These are phyloP conservation scores for Brevipalpus yothersi DNA, from an alignment of 1,140 invertebrate species.

Conservation along the genomic window DNA sequence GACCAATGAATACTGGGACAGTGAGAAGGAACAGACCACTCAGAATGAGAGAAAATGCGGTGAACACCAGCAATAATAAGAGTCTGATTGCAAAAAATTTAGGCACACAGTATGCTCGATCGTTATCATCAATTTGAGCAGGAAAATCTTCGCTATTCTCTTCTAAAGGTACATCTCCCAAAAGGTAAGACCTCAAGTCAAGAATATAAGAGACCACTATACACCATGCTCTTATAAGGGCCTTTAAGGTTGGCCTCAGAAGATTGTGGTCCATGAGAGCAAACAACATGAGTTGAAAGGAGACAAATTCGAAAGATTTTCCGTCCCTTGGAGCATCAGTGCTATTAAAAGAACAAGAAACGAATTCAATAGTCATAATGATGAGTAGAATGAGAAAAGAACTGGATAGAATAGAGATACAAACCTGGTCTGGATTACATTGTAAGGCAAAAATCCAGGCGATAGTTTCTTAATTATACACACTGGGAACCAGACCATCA, in stretches of 20 bases:
- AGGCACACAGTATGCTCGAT: conserved; percentile 65
- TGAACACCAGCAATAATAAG: not conserved
- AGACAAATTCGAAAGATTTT: conserved; percentile 67
- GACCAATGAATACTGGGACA: conserved; percentile 46
- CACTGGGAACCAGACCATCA: conserved; percentile 89
- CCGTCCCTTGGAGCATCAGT: conserved; percentile 55
- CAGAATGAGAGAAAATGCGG: conserved; percentile 1
- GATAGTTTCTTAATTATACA: conserved; percentile 52
- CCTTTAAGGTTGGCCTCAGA: conserved; percentile 72
- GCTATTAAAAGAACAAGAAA: conserved; percentile 23
- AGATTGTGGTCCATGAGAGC: conserved; percentile 87
- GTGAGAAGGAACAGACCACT: conserved; percentile 9
- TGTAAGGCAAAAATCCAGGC: conserved; percentile 78
- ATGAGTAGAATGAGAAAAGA: not conserved
- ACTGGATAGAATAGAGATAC: not conserved
- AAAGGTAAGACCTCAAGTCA: conserved; percentile 62
- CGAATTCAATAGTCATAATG: conserved; percentile 1
- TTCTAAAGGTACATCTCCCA: conserved; percentile 31
- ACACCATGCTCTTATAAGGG: conserved; percentile 63
- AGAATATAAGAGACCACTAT: conserved; percentile 53
- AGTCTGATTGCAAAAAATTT: conserved; percentile 40
- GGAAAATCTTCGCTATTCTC: conserved; percentile 9
- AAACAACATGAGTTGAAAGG: conserved; percentile 87
- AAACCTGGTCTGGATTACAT: conserved; percentile 36
- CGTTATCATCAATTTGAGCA: not conserved